Evolutionary conservation across 2,797 vertebrate genomes (phyloP).

Genomic region (Lagorchestes hirsutus): DNA sequence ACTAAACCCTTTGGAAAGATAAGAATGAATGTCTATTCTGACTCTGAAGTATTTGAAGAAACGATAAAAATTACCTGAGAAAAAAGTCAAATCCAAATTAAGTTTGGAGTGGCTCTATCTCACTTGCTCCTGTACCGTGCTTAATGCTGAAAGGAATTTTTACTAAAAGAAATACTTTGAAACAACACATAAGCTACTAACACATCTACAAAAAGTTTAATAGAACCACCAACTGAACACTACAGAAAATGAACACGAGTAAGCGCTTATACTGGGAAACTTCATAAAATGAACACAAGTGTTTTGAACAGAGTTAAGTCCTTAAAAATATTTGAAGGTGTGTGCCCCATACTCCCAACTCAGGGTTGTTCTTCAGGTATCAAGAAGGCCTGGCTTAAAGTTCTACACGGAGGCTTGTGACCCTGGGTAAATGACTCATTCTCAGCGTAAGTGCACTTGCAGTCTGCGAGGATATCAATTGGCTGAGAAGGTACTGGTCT

Average conservation of each 20-base stretch:
- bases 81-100: constrained; percentile 10
- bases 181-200: constrained; percentile 19
- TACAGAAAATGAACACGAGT: neutral
- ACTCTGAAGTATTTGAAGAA: constrained; percentile 53
- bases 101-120: constrained; percentile 32
- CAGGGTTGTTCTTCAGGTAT: neutral
- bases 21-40: constrained; percentile 13
- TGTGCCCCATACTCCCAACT: neutral
- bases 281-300: neutral
- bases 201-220: neutral
- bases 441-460: neutral
- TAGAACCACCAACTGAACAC: constrained; percentile 1
- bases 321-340: neutral
- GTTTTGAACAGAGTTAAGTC: neutral
- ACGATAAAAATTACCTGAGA: neutral
- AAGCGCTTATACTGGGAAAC: neutral
- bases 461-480: neutral
- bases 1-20: constrained; percentile 20
- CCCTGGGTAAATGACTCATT: neutral
- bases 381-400: neutral
- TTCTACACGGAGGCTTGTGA: neutral
- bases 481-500: neutral
- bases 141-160: neutral
- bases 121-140: neutral
- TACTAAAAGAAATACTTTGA: constrained; percentile 28